A percentile compares a stretch with the other conserved stretches of the same genome.
Evolutionary conservation across 2,113 vertebrate genomes (phyloP).

Genomic region (Trematomus loennbergii): DNA sequence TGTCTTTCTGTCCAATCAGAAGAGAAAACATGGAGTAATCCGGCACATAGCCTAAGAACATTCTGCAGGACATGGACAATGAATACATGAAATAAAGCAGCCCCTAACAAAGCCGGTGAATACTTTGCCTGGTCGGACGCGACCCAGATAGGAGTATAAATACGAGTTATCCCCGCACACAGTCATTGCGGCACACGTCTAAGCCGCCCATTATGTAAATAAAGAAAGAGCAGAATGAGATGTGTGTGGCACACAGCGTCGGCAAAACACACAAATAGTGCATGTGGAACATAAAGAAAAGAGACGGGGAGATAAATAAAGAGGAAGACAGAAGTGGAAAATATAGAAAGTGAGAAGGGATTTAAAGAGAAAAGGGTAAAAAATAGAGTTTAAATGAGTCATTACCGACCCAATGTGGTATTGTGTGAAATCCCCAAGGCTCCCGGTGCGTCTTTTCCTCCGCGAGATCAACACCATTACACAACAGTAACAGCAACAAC

Average conservation of each 20-base stretch:
- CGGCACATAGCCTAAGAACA: conserved; percentile 33
- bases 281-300: conserved; percentile 4
- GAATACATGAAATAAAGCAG: conserved; percentile 52
- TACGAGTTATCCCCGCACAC: conserved; percentile 53
- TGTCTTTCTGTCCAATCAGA: conserved; percentile 32
- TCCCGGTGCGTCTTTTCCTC: conserved; percentile 58
- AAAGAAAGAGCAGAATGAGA: conserved; percentile 32
- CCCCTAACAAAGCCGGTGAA: conserved; percentile 54
- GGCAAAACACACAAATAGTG: conserved; percentile 28
- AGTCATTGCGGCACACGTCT: conserved; percentile 27
- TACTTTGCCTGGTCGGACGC: conserved; percentile 41
- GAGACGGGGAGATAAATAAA: background rate
- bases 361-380: background rate
- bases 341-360: background rate
- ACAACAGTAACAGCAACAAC: conserved; percentile 47
- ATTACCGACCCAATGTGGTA: conserved; percentile 58
- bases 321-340: background rate
- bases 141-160: conserved; percentile 65
- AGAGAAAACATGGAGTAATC: conserved; percentile 49
- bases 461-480: conserved; percentile 75
- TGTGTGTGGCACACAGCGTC: conserved; percentile 23
- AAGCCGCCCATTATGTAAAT: conserved; percentile 67
- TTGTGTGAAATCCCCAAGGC: conserved; percentile 63
- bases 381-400: conserved; percentile 60
- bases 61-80: conserved; percentile 45